Evolutionary conservation across 2,113 vertebrate genomes (phyloP).

Genomic region (Hiodon tergisus): DNA sequence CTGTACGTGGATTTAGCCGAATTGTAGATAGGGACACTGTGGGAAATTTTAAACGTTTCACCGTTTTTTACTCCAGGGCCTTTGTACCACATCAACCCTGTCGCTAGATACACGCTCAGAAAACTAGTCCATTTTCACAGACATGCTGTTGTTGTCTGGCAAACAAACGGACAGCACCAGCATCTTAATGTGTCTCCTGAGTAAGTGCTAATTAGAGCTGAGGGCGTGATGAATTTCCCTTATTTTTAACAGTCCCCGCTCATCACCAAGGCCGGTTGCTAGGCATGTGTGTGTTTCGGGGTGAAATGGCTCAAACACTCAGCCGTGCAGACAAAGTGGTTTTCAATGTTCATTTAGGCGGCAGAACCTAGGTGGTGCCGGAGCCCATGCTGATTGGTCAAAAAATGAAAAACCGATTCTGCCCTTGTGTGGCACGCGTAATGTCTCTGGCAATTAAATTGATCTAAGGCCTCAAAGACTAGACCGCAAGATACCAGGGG

Average conservation of each 20-base stretch:
- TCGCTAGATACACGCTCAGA: no score
- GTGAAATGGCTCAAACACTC: conserved; percentile 15
- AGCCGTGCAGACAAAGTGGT: conserved; percentile 35
- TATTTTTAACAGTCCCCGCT: conserved; percentile 41
- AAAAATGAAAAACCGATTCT: neutral
- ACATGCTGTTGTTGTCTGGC: neutral
- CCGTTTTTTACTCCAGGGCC: no score
- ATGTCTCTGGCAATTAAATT: neutral
- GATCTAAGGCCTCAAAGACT: neutral
- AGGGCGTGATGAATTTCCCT: conserved; percentile 35
- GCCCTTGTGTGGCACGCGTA: neutral
- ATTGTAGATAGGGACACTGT: neutral
- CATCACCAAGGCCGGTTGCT: conserved; percentile 26
- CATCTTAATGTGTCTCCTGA: conserved; percentile 27
- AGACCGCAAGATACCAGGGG: no score
- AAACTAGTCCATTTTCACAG: no score
- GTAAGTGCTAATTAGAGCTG: conserved; percentile 37
- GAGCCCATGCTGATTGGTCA: neutral
- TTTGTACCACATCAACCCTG: no score
- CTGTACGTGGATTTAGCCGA: neutral
- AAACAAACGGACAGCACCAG: conserved; percentile 10
- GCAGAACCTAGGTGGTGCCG: conserved; percentile 28
- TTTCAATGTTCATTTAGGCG: conserved; percentile 45
- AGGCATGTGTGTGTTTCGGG: conserved; percentile 39
- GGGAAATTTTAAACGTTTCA: no score